These are phyloP conservation scores for Pantala flavescens DNA, from an alignment of 1,140 invertebrate genomes.

Conservation along the genomic window DNA sequence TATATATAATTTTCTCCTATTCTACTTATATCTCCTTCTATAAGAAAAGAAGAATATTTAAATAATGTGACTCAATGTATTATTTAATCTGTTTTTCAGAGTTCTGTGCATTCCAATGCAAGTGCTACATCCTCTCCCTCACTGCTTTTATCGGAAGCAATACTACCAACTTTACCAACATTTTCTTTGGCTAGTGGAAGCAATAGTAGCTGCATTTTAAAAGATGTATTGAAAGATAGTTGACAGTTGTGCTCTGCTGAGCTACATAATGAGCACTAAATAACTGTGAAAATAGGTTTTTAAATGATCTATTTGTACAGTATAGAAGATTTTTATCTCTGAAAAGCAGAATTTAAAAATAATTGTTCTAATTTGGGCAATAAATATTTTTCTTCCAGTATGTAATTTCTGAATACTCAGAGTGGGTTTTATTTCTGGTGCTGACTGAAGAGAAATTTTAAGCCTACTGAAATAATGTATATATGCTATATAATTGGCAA, in stretches of 20 bases:
- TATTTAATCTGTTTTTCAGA: not conserved
- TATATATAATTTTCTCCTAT: too few species aligned
- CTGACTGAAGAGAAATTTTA: too few species aligned
- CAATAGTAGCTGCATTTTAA: conserved; percentile 56
- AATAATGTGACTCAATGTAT: too few species aligned
- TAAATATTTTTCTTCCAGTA: not conserved
- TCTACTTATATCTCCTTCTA: too few species aligned
- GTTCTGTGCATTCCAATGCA: conserved; percentile 25
- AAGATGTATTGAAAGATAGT: conserved; percentile 55
- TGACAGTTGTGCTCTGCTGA: conserved; percentile 29
- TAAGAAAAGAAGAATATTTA: too few species aligned
- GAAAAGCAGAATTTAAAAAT: too few species aligned
- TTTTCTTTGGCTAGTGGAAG: conserved; percentile 43
- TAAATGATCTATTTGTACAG: too few species aligned
- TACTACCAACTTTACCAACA: conserved; percentile 47
- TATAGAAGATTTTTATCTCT: too few species aligned
- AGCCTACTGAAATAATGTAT: too few species aligned
- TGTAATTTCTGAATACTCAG: not conserved
- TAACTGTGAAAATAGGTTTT: not conserved
- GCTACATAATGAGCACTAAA: not conserved
- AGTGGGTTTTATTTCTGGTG: too few species aligned
- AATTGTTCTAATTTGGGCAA: not conserved
- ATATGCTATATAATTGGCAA: too few species aligned
- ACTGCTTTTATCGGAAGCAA: conserved; percentile 44
- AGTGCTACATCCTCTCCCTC: conserved; percentile 36